A percentile compares a stretch with the other conserved stretches of the same genome.
Conservation (phyloP, 2,113 vertebrate species). For the Paraplagusia blochii region DNA sequence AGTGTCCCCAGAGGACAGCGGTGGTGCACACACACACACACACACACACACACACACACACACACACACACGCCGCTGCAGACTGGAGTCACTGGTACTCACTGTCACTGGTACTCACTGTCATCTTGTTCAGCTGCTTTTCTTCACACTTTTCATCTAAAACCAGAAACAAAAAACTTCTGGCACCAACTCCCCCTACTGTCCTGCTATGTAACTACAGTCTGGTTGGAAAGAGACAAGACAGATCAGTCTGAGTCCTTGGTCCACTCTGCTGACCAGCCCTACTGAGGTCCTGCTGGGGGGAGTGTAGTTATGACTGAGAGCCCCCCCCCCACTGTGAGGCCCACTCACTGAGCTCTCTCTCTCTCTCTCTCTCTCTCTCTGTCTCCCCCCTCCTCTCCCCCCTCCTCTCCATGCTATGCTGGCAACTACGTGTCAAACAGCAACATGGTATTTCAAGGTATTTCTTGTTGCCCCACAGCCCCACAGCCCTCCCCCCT, state of each 20-base stretch:
- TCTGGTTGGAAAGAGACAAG: neutral
- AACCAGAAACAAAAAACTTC: conserved; percentile 22
- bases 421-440: conserved; percentile 58
- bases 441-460: conserved; percentile 61
- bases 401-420: conserved; percentile 46
- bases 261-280: conserved; percentile 47
- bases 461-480: no score
- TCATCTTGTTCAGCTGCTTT: conserved; percentile 56
- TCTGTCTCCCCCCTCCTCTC: conserved; percentile 51
- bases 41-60: neutral
- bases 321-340: conserved; percentile 40
- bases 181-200: conserved; percentile 5
- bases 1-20: conserved; percentile 4
- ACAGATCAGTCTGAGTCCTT: conserved; percentile 16
- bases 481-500: conserved; percentile 18
- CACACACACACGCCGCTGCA: no score
- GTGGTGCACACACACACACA: neutral
- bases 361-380: conserved; percentile 54
- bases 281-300: conserved; percentile 56
- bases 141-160: conserved; percentile 41
- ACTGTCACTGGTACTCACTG: conserved; percentile 70
- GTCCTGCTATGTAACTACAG: conserved; percentile 12
- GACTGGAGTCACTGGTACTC: conserved; percentile 31
- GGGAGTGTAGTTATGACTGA: conserved; percentile 47
- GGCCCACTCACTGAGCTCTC: conserved; percentile 37